Base-by-base conservation (phyloP, 2,797 vertebrate genomes). In the Dendrocincla tyrannina region DNA sequence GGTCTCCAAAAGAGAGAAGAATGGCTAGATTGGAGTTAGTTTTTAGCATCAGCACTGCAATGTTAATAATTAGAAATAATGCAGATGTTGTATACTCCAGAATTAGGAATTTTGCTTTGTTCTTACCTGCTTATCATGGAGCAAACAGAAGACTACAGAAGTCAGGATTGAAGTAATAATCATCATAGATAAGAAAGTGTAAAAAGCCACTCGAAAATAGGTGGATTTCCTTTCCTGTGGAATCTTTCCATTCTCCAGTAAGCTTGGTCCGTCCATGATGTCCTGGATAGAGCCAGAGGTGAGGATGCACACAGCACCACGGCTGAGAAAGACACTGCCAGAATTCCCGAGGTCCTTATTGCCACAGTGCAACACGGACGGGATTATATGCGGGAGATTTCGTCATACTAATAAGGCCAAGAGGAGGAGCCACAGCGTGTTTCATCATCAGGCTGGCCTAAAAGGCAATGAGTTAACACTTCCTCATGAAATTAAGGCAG, bases 121-220 rank as follows among this genome's bases (percentile, higher is more conserved):
- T 37, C 96, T 96, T 96, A 97, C 96, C 96, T 95, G 92, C 17
- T 75, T 76, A 20, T 80, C 68, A 24, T 27, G 35, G 56, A 59
- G 33, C 42, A 67, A 62, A 60, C 52, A 94, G 92, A 89, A 62
- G 73, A 32, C 0, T 32, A 63, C 7, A 62, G 53, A 25, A 89
- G 44, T 11, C 64, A 95, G 24, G 28, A 22, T 10, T 73, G 74
- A 81, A 84, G 49, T 27, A 5, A 69, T 5, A 28, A 46, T 16
- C 14, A 55, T 28, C 64, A 18, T n/a, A 35, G 72, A 58, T 27
- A 88, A 1, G 47, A 17, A 50, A 50, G 12, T 20, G 22, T 30
- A 64, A 47, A 79, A 52, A 93, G 52, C 44, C 55, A 56, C 30
- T 55, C 12, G 27, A 53, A 37, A n/a, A 13, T 17, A 5, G 0